Conservation (phyloP, 1,140 invertebrate genomes). For the Vanessa tameamea region DNA sequence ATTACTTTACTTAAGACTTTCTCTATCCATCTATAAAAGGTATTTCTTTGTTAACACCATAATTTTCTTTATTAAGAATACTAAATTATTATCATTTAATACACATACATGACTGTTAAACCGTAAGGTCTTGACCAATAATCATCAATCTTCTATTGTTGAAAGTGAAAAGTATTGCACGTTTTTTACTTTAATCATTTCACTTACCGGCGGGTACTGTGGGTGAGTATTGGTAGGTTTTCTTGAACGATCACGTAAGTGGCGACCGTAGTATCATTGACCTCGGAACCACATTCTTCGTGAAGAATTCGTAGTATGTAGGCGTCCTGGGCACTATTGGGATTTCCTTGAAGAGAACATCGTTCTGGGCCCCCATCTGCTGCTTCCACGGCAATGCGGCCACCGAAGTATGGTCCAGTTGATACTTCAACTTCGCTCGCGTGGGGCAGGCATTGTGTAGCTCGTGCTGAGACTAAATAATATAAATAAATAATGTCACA, state of each 20-base stretch:
- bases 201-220: conserved; percentile 85
- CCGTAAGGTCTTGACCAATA: conserved; percentile 28
- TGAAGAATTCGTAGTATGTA: conserved; percentile 89
- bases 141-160: conserved; percentile 26
- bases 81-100: not conserved
- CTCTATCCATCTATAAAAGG: not conserved
- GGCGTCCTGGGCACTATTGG: conserved; percentile 84
- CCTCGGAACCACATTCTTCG: conserved; percentile 87
- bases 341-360: conserved; percentile 83
- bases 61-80: not conserved
- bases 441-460: conserved; percentile 87
- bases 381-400: conserved; percentile 87
- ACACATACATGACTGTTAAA: conserved; percentile 7
- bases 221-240: conserved; percentile 89
- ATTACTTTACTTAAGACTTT: not conserved
- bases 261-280: conserved; percentile 86
- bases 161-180: conserved; percentile 36
- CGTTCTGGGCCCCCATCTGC: conserved; percentile 82
- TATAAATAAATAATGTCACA: not conserved
- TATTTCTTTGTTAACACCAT: not conserved
- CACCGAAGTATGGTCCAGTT: conserved; percentile 88
- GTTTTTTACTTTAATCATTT: conserved; percentile 24
- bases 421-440: conserved; percentile 90
- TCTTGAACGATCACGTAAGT: conserved; percentile 91
- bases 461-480: conserved; percentile 89